Conservation (phyloP, 2,797 vertebrate species). For the Pachyuromys duprasi region DNA sequence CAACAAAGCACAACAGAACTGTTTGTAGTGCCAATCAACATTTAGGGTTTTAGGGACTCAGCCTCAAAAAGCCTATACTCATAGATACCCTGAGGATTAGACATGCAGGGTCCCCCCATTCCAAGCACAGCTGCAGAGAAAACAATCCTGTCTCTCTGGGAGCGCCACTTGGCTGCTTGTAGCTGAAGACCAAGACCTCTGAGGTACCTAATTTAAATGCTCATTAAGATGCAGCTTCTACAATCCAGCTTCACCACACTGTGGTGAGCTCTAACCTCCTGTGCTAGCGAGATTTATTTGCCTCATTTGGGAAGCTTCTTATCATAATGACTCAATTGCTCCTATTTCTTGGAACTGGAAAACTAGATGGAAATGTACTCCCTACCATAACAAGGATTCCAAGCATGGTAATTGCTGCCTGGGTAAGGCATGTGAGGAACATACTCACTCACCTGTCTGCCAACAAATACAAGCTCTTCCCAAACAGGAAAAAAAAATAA, state of each 20-base stretch:
- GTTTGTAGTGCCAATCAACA: background rate
- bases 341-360: constrained; percentile 59
- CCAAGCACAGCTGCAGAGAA: background rate
- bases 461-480: constrained; percentile 45
- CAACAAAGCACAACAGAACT: background rate
- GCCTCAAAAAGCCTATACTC: background rate
- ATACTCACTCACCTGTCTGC: background rate
- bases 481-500: background rate
- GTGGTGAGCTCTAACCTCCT: background rate
- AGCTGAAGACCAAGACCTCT: background rate
- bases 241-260: background rate
- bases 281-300: constrained; percentile 15
- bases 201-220: background rate
- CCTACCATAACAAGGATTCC: background rate
- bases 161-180: background rate
- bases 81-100: background rate
- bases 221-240: background rate
- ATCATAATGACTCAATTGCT: constrained; percentile 62
- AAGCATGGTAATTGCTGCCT: background rate
- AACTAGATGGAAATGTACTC: constrained; percentile 51
- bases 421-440: background rate
- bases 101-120: background rate
- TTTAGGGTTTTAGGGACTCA: background rate
- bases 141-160: background rate
- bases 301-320: constrained; percentile 53